phyloP scores from a whole-genome alignment of 2,888 invertebrate genomes.

The Panopea generosa region DNA sequence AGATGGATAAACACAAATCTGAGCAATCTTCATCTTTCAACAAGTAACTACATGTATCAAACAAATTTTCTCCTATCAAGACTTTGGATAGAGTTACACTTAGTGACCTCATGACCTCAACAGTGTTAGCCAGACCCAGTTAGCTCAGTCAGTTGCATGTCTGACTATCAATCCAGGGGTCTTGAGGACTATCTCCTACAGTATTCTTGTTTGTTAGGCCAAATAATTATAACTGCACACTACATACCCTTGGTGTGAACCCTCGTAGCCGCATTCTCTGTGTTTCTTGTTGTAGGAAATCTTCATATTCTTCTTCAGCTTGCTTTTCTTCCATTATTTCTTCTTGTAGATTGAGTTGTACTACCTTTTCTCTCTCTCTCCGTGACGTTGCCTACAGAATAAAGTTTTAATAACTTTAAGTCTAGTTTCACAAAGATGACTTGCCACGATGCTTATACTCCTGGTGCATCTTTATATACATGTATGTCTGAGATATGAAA shows the following conservation, averaged over 20 bases:
- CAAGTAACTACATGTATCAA: neutral
- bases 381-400: constrained; percentile 72
- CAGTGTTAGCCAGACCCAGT: no score
- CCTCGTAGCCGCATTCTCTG: constrained; percentile 75
- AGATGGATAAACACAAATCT: no score
- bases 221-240: neutral
- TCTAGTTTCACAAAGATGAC: no score
- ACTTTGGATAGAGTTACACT: no score
- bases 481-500: no score
- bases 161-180: no score
- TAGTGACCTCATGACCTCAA: no score
- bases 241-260: constrained; percentile 77
- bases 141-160: no score
- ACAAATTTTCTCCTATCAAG: neutral
- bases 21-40: neutral
- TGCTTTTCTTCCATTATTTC: constrained; percentile 73
- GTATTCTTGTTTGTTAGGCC: no score
- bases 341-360: constrained; percentile 60
- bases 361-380: constrained; percentile 61
- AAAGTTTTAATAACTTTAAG: neutral
- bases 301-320: constrained; percentile 79
- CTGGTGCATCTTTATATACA: no score
- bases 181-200: no score
- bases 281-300: constrained; percentile 80
- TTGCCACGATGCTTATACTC: no score